A percentile compares a stretch with the other conserved stretches of the same genome.
Evolutionary conservation across 2,888 invertebrate genomes (phyloP).

Genomic region (Lochmaea capreae): DNA sequence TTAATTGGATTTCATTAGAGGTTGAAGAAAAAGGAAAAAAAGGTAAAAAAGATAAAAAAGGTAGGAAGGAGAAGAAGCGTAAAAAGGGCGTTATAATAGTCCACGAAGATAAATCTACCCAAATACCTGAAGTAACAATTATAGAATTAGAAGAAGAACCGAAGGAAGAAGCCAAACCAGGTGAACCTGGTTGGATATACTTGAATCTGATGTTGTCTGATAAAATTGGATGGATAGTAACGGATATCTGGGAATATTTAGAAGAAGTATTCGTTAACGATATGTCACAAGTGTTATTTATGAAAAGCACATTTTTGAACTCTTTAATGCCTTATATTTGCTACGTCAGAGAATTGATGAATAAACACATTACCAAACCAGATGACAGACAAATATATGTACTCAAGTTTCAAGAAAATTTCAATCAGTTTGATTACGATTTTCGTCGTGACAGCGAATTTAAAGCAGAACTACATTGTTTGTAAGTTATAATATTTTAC

Average conservation of each 20-base stretch:
- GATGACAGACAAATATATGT: constrained; percentile 72
- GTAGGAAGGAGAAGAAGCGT: not conserved
- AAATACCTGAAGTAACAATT: constrained; percentile 55
- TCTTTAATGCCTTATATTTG: constrained; percentile 70
- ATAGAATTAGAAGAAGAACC: constrained; percentile 46
- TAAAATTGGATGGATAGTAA: constrained; percentile 57
- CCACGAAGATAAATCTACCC: constrained; percentile 57
- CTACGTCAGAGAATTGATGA: constrained; percentile 69
- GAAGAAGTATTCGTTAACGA: constrained; percentile 67
- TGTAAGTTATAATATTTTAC: constrained; percentile 36
- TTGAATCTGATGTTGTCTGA: constrained; percentile 57
- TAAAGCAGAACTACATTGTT: constrained; percentile 72
- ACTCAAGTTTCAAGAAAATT: constrained; percentile 70
- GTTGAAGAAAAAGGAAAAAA: constrained; percentile 27
- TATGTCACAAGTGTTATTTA: constrained; percentile 68
- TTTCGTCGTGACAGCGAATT: constrained; percentile 70
- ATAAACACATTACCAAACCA: constrained; percentile 68
- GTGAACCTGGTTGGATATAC: constrained; percentile 63
- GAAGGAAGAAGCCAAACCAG: constrained; percentile 52
- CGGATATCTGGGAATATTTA: constrained; percentile 64
- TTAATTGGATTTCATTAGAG: not conserved
- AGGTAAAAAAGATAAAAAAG: constrained; percentile 34
- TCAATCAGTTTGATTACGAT: constrained; percentile 72
- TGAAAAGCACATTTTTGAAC: constrained; percentile 70
- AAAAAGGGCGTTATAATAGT: constrained; percentile 44